Conservation (phyloP, 2,113 vertebrate species). For the Corythornis vintsioides region DNA sequence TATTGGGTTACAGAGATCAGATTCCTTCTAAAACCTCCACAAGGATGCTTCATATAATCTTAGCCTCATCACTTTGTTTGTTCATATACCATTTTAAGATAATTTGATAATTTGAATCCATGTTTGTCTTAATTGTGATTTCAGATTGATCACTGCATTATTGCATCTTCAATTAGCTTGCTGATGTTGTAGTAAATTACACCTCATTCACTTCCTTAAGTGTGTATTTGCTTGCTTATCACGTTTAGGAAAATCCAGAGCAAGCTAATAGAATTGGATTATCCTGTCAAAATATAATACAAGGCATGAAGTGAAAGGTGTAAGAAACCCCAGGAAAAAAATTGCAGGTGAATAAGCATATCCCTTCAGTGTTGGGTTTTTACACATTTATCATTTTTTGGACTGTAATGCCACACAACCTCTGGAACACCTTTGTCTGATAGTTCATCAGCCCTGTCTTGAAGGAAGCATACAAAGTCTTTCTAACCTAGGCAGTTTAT, state of each 20-base stretch:
- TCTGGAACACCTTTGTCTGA: neutral
- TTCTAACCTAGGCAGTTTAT: neutral
- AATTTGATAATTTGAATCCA: slow-evolving; percentile 15
- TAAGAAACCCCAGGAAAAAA: neutral
- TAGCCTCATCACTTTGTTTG: slow-evolving; percentile 14
- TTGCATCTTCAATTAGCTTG: slow-evolving; percentile 33
- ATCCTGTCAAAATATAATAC: neutral
- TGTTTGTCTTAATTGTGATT: slow-evolving; percentile 34
- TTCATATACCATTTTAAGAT: neutral
- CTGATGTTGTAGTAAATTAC: slow-evolving; percentile 35
- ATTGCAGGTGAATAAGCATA: rapidly evolving
- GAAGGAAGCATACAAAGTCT: neutral
- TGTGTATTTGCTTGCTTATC: neutral
- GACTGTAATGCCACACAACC: neutral
- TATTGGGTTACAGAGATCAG: neutral
- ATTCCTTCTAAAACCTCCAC: neutral
- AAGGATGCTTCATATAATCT: neutral
- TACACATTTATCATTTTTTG: neutral
- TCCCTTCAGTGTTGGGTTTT: neutral
- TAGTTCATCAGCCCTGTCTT: neutral
- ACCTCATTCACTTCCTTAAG: neutral
- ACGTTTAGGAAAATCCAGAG: neutral
- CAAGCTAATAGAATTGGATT: neutral
- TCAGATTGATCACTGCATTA: slow-evolving; percentile 36
- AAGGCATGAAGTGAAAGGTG: neutral